Percentiles rank a stretch among this genome's conserved stretches.
Conservation (phyloP, 2,888 invertebrate species). For the Drosophila diplacantha region DNA sequence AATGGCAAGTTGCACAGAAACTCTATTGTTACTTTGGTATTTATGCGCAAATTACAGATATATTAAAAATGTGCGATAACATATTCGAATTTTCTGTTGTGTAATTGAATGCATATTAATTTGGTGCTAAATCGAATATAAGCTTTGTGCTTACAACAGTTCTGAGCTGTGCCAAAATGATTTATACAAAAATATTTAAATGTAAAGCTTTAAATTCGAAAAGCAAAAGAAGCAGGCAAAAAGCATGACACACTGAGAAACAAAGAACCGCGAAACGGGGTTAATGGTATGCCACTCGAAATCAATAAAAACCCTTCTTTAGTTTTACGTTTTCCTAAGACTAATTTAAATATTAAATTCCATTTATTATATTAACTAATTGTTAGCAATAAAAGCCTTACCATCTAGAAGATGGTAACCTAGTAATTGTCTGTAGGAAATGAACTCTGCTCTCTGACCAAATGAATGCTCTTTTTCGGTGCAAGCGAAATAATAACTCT, state of each 20-base stretch:
- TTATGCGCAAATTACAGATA: background rate
- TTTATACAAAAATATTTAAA: constrained; percentile 7
- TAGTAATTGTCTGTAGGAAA: too few relatives aligned
- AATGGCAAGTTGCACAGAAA: background rate
- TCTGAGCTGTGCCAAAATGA: background rate
- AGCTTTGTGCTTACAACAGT: background rate
- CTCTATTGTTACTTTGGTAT: background rate
- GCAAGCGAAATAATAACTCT: constrained; percentile 15
- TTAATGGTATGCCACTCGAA: constrained; percentile 10
- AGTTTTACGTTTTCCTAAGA: background rate
- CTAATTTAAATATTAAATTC: background rate
- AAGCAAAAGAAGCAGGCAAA: background rate
- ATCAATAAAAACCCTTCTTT: constrained; percentile 3
- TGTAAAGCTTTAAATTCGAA: constrained; percentile 1
- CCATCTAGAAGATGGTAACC: too few relatives aligned
- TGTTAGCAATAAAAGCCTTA: background rate
- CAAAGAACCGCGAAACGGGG: background rate
- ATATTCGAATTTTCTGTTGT: background rate
- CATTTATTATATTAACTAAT: too few relatives aligned
- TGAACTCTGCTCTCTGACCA: background rate
- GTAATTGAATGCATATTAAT: background rate
- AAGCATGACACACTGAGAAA: background rate
- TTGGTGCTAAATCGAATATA: background rate
- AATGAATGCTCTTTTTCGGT: background rate
- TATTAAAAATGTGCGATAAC: background rate